These are phyloP conservation scores for Alloplasta piceator DNA, from an alignment of 2,888 invertebrate genomes.

Conservation along the genomic window DNA sequence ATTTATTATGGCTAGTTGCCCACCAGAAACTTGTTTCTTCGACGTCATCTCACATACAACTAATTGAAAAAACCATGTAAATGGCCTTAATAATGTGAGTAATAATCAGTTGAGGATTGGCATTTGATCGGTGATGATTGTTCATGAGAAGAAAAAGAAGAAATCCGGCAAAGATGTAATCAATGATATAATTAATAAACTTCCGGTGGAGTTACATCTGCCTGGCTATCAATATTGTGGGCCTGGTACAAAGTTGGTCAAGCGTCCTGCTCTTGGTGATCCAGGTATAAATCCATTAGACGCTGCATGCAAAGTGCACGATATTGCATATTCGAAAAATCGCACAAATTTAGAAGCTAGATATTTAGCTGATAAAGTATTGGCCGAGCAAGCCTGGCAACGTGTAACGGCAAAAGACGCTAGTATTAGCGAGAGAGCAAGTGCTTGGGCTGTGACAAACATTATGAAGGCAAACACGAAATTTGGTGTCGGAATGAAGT, in stretches of 20 bases:
- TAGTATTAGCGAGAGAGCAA: constrained; percentile 73
- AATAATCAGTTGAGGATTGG: too few species aligned
- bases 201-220: neutral
- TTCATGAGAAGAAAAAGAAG: too few species aligned
- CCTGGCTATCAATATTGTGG: constrained; percentile 37
- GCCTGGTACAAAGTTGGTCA: neutral
- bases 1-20: too few species aligned
- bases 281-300: neutral
- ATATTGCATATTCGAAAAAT: constrained; percentile 63
- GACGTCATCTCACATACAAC: too few species aligned
- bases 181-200: too few species aligned
- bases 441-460: constrained; percentile 72
- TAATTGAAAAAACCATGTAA: too few species aligned
- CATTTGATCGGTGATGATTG: too few species aligned
- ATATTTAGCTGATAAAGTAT: constrained; percentile 76
- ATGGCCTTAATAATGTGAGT: too few species aligned
- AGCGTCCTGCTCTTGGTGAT: neutral
- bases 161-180: too few species aligned
- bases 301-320: constrained; percentile 44
- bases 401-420: constrained; percentile 72
- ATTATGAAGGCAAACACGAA: constrained; percentile 76
- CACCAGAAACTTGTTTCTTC: too few species aligned
- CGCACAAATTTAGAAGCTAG: constrained; percentile 61
- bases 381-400: constrained; percentile 75
- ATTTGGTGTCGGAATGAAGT: constrained; percentile 70